Percentiles rank a stretch among this genome's conserved stretches.
Evolutionary conservation across 2,113 vertebrate species (phyloP).

Genomic region (Coreoperca whiteheadi): DNA sequence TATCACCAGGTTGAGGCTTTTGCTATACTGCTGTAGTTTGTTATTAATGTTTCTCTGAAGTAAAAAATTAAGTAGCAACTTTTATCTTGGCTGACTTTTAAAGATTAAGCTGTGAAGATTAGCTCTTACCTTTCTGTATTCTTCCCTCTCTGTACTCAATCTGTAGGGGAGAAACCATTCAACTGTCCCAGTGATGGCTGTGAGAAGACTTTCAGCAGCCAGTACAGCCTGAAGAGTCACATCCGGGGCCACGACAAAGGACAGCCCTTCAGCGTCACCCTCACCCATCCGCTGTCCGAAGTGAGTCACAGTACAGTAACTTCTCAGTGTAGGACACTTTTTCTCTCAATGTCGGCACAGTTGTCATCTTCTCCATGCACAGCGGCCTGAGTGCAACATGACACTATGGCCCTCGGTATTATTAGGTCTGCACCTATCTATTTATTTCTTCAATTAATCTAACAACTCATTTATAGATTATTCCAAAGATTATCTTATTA

Average conservation of each 20-base stretch:
- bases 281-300: slow-evolving; percentile 90
- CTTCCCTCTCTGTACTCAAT: background rate
- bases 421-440: too few relatives aligned
- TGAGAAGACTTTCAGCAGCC: slow-evolving; percentile 97
- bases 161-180: slow-evolving; percentile 95
- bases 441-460: too few relatives aligned
- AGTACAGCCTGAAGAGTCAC: slow-evolving; percentile 98
- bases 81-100: background rate
- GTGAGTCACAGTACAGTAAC: slow-evolving; percentile 76
- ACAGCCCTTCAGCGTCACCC: slow-evolving; percentile 86
- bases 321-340: slow-evolving; percentile 1
- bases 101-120: background rate
- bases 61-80: background rate
- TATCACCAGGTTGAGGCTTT: background rate
- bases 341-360: background rate
- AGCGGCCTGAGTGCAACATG: background rate
- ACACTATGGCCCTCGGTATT: background rate
- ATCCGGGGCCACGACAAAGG: slow-evolving; percentile 97
- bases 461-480: too few relatives aligned
- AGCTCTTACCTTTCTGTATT: background rate
- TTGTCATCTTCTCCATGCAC: slow-evolving; percentile 1
- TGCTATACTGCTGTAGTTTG: background rate
- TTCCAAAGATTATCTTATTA: too few relatives aligned
- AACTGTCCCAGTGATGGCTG: slow-evolving; percentile 97
- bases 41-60: background rate